phyloP scores from a whole-genome alignment of 2,113 vertebrate species.

The Pelecanoides urinatrix region DNA sequence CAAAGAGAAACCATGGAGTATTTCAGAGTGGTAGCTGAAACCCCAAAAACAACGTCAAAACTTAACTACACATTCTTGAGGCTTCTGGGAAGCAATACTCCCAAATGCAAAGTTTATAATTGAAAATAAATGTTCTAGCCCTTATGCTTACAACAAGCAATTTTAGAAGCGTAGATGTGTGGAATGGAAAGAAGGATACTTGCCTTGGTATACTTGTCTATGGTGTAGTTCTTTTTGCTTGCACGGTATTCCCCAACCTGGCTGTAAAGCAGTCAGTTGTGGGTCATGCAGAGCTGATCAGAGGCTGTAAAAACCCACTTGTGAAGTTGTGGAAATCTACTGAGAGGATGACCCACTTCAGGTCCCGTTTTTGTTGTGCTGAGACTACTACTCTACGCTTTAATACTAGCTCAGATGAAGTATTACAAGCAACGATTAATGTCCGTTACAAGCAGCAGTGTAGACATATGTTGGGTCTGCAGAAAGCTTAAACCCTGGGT shows the following conservation, averaged over 20 bases:
- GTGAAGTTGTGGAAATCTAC: constrained; percentile 8
- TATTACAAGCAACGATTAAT: fast-evolving
- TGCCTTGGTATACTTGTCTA: background rate
- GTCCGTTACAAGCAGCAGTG: background rate
- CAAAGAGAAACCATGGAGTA: background rate
- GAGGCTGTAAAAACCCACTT: background rate
- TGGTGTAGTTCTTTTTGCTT: background rate
- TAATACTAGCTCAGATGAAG: background rate
- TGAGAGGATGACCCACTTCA: background rate
- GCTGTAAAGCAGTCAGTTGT: background rate
- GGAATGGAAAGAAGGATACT: background rate
- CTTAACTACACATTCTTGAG: background rate
- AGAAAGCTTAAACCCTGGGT: background rate
- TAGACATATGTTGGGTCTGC: background rate
- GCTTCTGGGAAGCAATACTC: background rate
- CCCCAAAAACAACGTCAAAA: background rate
- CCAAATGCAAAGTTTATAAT: background rate
- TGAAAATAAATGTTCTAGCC: background rate
- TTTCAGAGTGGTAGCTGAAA: background rate
- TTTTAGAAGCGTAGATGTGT: background rate
- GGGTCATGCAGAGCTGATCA: background rate
- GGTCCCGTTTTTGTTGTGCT: background rate
- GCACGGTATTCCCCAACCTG: background rate
- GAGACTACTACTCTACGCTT: background rate
- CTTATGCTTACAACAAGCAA: background rate